Base-by-base conservation (phyloP, 2,113 vertebrate species). In the Corythoichthys haematopterus region DNA sequence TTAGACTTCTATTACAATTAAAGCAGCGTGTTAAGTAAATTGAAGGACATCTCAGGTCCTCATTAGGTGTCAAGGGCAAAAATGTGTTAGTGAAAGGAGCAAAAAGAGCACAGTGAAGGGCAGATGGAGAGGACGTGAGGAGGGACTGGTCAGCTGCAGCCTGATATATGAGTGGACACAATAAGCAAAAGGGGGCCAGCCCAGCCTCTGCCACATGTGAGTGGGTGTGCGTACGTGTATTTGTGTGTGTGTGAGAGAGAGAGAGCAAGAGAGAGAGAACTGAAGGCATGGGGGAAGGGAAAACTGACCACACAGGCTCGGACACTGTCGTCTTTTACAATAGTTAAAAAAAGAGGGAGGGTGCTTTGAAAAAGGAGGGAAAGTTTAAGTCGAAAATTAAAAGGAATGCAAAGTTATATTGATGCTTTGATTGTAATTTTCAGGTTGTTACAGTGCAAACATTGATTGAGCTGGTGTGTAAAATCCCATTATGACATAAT, bases 111-210 rank as follows among this genome's bases (percentile, higher is more conserved):
- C 72, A 78, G 78, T 70, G 79, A 84, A 84, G 80, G 87, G 80
- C 84, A 88, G 84, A 88, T 87, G 86, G 86, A 82, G 76, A 75
- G 80, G 82, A 84, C 80, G 9, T 57, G 43, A 71, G 68, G 70
- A 81, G 70, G 76, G 67, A 84, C 77, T 85, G 86, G 85, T 90
- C 89, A 88, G 84, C 88, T 89, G 87, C 86, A 87, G 82, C 74
- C 80, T 88, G 87, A 90, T 90, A 88, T 88, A 88, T 86, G 87
- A 87, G 88, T 85, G 89, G 87, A 90, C 87, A 89, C 88, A 90
- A 90, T 90, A 82, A 89, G 85, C 81, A 75, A 61, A 79, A 75
- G 77, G 84, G 66, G 82, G 82, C 76, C 71, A 70, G 88, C 70
- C 74, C 77, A 61, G 73, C 80, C 75, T 80, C 76, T 76, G 73